These are phyloP conservation scores for Drosophila burlai DNA, from an alignment of 1,140 invertebrate genomes.

Conservation along the genomic window DNA sequence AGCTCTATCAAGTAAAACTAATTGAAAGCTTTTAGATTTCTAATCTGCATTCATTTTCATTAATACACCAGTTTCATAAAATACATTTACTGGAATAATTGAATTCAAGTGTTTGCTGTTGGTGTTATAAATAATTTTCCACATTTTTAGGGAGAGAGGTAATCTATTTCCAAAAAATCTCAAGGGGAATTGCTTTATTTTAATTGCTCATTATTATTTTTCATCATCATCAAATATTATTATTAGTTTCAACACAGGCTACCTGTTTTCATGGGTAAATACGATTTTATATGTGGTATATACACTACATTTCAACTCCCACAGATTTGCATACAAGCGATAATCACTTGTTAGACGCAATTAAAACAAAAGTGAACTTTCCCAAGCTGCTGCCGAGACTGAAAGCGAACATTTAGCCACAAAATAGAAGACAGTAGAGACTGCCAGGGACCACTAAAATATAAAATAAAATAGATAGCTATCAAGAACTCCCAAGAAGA, in stretches of 20 bases:
- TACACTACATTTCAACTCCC: neutral
- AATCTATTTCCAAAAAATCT: neutral
- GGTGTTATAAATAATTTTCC: constrained; percentile 9
- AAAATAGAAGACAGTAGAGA: neutral
- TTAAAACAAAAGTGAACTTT: constrained; percentile 54
- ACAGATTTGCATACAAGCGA: constrained; percentile 45
- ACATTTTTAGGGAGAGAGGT: neutral
- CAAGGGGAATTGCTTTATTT: neutral
- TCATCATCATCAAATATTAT: neutral
- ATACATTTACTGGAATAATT: constrained; percentile 26
- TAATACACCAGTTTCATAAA: constrained; percentile 14
- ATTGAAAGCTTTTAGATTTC: constrained; percentile 27
- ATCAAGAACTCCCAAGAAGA: no score
- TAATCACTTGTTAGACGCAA: constrained; percentile 44
- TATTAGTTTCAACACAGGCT: constrained; percentile 6
- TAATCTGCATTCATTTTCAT: constrained; percentile 34
- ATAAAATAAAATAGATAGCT: no score
- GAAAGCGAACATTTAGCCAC: constrained; percentile 26
- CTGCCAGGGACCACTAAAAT: neutral
- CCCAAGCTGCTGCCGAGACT: constrained; percentile 21
- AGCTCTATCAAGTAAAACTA: constrained; percentile 16
- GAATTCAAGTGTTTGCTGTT: constrained; percentile 7
- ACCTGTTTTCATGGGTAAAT: neutral
- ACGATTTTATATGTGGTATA: neutral
- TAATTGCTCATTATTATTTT: constrained; percentile 2